Conservation (phyloP, 2,797 vertebrate species). For the Tiaroga cobitis region DNA sequence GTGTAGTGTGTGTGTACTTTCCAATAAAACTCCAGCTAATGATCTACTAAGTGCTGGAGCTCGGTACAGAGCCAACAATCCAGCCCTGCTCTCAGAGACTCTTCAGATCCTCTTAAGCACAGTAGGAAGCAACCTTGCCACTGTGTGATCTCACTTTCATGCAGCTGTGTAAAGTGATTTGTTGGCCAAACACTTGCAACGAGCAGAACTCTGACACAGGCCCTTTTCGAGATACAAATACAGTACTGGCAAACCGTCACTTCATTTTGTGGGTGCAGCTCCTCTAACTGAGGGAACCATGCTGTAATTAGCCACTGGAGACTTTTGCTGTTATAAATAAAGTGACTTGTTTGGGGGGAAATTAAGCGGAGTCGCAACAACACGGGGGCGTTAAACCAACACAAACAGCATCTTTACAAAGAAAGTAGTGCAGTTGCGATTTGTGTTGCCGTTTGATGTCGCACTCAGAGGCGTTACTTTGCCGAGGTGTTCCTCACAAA, state of each 20-base stretch:
- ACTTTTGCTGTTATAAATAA: slow-evolving; percentile 69
- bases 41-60: slow-evolving; percentile 54
- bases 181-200: slow-evolving; percentile 69
- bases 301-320: slow-evolving; percentile 74
- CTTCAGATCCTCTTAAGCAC: slow-evolving; percentile 72
- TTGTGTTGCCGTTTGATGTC: slow-evolving; percentile 48
- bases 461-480: slow-evolving; percentile 33
- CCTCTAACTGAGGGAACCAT: slow-evolving; percentile 62
- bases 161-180: slow-evolving; percentile 69
- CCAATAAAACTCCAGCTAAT: slow-evolving; percentile 54
- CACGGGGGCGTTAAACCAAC: slow-evolving; percentile 62
- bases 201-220: slow-evolving; percentile 63
- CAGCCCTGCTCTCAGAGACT: slow-evolving; percentile 60
- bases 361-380: slow-evolving; percentile 69
- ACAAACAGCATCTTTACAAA: slow-evolving; percentile 59
- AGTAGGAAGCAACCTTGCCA: slow-evolving; percentile 72
- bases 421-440: slow-evolving; percentile 61
- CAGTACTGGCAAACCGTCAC: slow-evolving; percentile 66
- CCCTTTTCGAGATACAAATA: slow-evolving; percentile 59
- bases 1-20: slow-evolving; percentile 32
- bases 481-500: slow-evolving; percentile 33
- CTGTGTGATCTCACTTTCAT: slow-evolving; percentile 74
- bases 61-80: slow-evolving; percentile 55
- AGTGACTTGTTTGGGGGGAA: slow-evolving; percentile 70
- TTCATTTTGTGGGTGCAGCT: slow-evolving; percentile 69